Conservation (phyloP, 1,140 invertebrate species). For the Eulimnadia texana region DNA sequence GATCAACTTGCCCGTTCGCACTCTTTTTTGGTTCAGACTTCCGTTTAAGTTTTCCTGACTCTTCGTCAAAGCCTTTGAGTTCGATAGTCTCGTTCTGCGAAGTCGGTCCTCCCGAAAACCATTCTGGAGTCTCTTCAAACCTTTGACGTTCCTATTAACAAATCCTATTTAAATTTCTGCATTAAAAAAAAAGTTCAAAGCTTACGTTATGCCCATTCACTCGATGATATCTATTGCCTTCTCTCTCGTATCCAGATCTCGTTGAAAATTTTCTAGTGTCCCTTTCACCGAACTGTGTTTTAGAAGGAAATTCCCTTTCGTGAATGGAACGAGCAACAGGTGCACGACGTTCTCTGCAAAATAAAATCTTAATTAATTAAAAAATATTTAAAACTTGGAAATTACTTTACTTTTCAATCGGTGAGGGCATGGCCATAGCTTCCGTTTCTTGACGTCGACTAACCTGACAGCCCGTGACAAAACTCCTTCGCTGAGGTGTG, state of each 20-base stretch:
- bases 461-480: constrained; percentile 62
- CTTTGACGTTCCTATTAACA: constrained; percentile 8
- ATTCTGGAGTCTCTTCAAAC: constrained; percentile 31
- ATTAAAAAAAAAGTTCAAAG: background rate
- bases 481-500: constrained; percentile 58
- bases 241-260: background rate
- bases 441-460: constrained; percentile 29
- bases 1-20: constrained; percentile 16
- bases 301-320: background rate
- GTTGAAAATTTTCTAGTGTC: background rate
- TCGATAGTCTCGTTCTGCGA: constrained; percentile 88
- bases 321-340: background rate
- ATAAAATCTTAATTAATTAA: constrained; percentile 5
- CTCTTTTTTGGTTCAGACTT: constrained; percentile 17
- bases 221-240: background rate
- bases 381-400: background rate
- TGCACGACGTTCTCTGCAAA: background rate
- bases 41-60: constrained; percentile 14
- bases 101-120: constrained; percentile 70
- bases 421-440: background rate
- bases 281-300: background rate
- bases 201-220: background rate
- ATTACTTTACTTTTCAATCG: background rate
- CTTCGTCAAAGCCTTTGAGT: constrained; percentile 72
- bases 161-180: background rate